Base-by-base conservation (phyloP, 2,888 invertebrate species). In the Brachylomia viminalis region DNA sequence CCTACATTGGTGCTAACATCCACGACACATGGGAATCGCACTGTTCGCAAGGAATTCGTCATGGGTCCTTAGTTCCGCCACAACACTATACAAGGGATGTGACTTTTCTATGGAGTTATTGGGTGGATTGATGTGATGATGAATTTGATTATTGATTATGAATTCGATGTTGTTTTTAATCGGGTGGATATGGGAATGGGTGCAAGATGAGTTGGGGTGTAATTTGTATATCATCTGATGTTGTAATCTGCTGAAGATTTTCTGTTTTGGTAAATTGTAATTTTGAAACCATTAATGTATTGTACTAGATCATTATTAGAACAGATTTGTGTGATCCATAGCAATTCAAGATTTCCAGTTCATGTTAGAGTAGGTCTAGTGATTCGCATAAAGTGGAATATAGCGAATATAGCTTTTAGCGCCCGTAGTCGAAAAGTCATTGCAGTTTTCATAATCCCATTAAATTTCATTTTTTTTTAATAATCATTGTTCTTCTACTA, bases 21-120 rank as follows among this genome's bases (percentile, higher is more conserved):
- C 89, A 83, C 87, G 52, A 78, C 68, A 87, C 90, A 92, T 96
- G 96, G 94, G 96, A 96, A 96, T 92, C 80, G 77, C 80, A 80
- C 73, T 72, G 92, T 95, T 95, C 95, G 92, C 95, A 95, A 92
- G 92, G 81, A 77, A 90, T 95, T 93, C 74, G 95, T 80, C 84
- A 93, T 88, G 93, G 90, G 42, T 54, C 66, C 86, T 93, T 91
- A 82, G 94, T 84, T 83, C 91, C 92, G 93, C 94, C 72, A 38
- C 62, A 61, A 47, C n/a, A 62, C 27, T 47, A 64, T 38, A 68
- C 42, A 77, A 72, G 77, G 82, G 85, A 85, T 65, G 61, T 69
- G 27, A 74, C 45, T 77, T 77, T 82, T 79, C 61, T 62, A 86
- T 83, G 49, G 74, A 78, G 79, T 73, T 59, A 82, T 64, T n/a